Evolutionary conservation across 2,797 vertebrate genomes (phyloP).

Genomic region (Trachurus trachurus): DNA sequence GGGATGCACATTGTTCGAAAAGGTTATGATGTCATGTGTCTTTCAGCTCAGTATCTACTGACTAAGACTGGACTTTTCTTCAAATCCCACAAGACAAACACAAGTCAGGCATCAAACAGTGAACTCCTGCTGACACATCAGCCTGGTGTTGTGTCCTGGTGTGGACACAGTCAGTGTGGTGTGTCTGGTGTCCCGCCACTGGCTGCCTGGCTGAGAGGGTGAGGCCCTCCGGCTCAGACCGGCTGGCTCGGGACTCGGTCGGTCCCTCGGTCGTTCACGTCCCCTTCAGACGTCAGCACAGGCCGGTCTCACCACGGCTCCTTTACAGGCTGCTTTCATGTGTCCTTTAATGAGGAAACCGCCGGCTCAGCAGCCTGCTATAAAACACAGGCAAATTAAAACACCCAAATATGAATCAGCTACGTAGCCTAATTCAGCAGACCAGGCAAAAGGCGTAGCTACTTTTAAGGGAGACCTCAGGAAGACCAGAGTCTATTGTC

Average conservation of each 20-base stretch:
- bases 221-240: constrained; percentile 76
- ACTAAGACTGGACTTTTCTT: constrained; percentile 1
- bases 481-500: constrained; percentile 67
- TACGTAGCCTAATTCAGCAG: constrained; percentile 60
- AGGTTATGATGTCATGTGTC: not conserved
- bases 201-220: constrained; percentile 73
- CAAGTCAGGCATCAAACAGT: constrained; percentile 45
- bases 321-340: constrained; percentile 88
- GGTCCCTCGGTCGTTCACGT: constrained; percentile 57
- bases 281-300: constrained; percentile 86
- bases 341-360: constrained; percentile 89
- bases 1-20: not conserved
- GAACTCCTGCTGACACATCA: constrained; percentile 74
- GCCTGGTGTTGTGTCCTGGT: constrained; percentile 48
- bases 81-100: constrained; percentile 26
- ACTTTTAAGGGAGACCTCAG: constrained; percentile 54
- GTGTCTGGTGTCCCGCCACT: constrained; percentile 74
- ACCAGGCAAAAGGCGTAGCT: constrained; percentile 62
- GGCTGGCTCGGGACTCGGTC: constrained; percentile 61
- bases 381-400: constrained; percentile 87
- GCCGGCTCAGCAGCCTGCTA: constrained; percentile 83
- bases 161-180: constrained; percentile 63
- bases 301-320: constrained; percentile 80
- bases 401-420: constrained; percentile 88
- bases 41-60: not conserved